phyloP scores from a whole-genome alignment of 1,140 invertebrate genomes.

The Drosophila sulfurigaster region DNA sequence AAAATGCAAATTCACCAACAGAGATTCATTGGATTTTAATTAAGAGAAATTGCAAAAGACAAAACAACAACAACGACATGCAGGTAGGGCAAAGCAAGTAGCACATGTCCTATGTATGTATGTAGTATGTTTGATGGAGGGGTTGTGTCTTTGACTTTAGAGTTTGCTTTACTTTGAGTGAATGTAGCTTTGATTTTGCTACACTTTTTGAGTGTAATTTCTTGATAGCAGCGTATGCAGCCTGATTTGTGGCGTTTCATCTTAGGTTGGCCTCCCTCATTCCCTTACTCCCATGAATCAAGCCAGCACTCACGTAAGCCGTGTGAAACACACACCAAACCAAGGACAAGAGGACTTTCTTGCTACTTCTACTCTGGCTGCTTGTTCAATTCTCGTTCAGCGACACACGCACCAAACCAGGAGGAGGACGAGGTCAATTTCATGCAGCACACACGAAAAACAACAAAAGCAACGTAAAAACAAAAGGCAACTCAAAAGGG shows the following conservation, averaged over 20 bases:
- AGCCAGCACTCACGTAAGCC: constrained; percentile 54
- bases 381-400: constrained; percentile 35
- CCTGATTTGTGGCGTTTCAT: constrained; percentile 54
- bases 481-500: constrained; percentile 2
- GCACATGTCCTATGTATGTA: constrained; percentile 45
- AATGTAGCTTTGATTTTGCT: constrained; percentile 36
- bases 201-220: constrained; percentile 27
- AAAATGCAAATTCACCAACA: constrained; percentile 57
- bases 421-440: constrained; percentile 72
- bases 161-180: constrained; percentile 14
- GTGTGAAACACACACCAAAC: constrained; percentile 29
- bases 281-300: constrained; percentile 43
- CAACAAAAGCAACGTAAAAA: constrained; percentile 14
- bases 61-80: constrained; percentile 7
- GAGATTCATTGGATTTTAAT: constrained; percentile 76
- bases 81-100: background rate
- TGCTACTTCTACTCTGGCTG: background rate
- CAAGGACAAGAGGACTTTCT: background rate
- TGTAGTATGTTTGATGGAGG: constrained; percentile 19
- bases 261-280: constrained; percentile 19
- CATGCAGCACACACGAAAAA: constrained; percentile 60
- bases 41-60: constrained; percentile 54
- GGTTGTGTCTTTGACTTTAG: constrained; percentile 24
- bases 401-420: constrained; percentile 58
- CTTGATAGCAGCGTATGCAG: constrained; percentile 34